Evolutionary conservation across 2,797 vertebrate genomes (phyloP).

Genomic region (Mormyrus proboscirostris): DNA sequence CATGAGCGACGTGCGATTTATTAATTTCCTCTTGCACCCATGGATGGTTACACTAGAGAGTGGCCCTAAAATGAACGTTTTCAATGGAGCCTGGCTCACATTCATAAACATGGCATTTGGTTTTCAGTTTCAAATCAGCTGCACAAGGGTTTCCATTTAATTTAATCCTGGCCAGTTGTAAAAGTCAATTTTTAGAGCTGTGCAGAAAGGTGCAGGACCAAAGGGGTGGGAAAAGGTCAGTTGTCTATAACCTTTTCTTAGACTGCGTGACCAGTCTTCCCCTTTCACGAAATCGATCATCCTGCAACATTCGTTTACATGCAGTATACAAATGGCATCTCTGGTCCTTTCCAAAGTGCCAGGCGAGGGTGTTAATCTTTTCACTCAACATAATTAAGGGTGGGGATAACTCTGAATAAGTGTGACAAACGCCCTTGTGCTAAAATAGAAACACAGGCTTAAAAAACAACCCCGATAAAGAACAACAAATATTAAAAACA

Average conservation of each 20-base stretch:
- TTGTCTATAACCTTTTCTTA: constrained; percentile 9
- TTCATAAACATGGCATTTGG: constrained; percentile 11
- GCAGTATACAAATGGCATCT: neutral
- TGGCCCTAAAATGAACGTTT: neutral
- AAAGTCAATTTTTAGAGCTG: constrained; percentile 9
- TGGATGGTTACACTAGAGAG: constrained; percentile 6
- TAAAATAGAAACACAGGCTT: neutral
- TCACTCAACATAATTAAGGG: neutral
- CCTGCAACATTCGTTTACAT: neutral
- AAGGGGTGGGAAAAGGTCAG: neutral
- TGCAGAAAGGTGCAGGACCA: constrained; percentile 1
- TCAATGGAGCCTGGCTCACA: neutral
- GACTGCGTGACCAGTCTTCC: constrained; percentile 9
- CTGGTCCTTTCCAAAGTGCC: neutral
- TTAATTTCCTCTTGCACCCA: neutral
- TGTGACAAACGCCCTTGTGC: neutral
- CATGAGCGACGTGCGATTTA: neutral
- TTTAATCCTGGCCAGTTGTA: constrained; percentile 13
- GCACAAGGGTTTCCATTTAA: constrained; percentile 1
- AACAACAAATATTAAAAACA: neutral
- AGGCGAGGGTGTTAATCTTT: neutral
- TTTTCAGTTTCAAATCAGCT: constrained; percentile 8
- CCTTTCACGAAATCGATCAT: neutral
- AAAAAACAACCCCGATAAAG: neutral
- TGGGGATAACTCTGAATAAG: neutral